Percentiles rank a stretch among this genome's conserved stretches.
Conservation (phyloP, 2,797 vertebrate species). For the Atherinosoma microstoma region DNA sequence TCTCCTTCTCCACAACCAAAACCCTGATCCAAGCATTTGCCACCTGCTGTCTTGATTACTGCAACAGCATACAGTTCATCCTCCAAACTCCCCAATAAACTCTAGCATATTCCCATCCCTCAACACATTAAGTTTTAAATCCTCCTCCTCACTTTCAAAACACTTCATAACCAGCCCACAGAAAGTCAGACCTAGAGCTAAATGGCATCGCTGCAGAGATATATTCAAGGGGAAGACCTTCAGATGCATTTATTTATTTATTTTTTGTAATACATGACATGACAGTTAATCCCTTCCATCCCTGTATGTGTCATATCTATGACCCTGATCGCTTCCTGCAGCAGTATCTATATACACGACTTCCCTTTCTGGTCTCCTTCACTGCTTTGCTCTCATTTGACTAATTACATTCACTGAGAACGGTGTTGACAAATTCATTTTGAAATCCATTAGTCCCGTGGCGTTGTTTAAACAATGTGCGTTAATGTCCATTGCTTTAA, state of each 20-base stretch:
- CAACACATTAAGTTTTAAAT: background rate
- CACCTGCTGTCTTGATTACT: too few species aligned
- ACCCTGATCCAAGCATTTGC: too few species aligned
- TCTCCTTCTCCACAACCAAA: too few species aligned
- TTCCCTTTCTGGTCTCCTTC: conserved; percentile 56
- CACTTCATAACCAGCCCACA: background rate
- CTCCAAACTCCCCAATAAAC: background rate
- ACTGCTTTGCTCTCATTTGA: conserved; percentile 73
- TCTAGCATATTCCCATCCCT: background rate
- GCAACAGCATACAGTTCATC: background rate
- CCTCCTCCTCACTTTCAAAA: too few species aligned
- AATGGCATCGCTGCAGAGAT: conserved; percentile 22
- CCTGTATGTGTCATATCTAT: conserved; percentile 27
- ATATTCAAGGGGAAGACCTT: conserved; percentile 21
- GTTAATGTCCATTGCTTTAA: conserved; percentile 85
- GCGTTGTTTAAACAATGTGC: conserved; percentile 84
- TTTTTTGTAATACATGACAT: conserved; percentile 32
- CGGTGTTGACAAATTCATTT: conserved; percentile 86
- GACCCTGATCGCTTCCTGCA: conserved; percentile 17
- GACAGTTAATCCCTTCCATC: conserved; percentile 35
- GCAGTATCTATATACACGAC: conserved; percentile 11
- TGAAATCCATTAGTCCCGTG: conserved; percentile 85
- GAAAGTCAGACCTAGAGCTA: conserved; percentile 11
- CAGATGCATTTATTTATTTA: conserved; percentile 19
- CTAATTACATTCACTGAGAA: conserved; percentile 82